Conservation (phyloP, 2,888 invertebrate genomes). For the Drosophila longiperda region DNA sequence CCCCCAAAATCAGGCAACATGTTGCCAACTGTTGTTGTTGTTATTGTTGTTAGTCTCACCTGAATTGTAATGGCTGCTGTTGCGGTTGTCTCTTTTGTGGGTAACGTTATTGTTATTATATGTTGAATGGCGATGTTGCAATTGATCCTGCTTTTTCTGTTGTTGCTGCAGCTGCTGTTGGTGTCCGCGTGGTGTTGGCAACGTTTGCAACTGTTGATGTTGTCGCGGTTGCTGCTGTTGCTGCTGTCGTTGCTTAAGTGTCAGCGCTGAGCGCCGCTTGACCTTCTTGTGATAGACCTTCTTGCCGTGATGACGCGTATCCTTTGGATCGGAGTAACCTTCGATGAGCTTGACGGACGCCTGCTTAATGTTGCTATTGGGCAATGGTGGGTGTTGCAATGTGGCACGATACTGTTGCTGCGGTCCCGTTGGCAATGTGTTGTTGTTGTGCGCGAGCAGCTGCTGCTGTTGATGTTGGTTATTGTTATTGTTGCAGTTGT, state of each 20-base stretch:
- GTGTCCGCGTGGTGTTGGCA: conserved; percentile 64
- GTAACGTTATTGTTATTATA: conserved; percentile 75
- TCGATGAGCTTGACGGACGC: conserved; percentile 84
- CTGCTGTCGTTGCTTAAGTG: conserved; percentile 68
- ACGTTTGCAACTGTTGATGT: conserved; percentile 60
- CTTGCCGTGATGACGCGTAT: conserved; percentile 81
- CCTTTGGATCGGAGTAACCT: conserved; percentile 85
- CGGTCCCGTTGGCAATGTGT: conserved; percentile 60
- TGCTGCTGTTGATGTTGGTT: conserved; percentile 63
- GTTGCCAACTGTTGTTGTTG: not conserved
- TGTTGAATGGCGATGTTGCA: conserved; percentile 68
- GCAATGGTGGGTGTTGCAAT: conserved; percentile 74
- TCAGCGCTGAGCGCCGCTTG: conserved; percentile 74
- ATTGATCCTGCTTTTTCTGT: conserved; percentile 58
- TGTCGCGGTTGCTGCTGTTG: conserved; percentile 58
- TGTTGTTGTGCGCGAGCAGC: conserved; percentile 62
- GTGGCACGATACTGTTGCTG: conserved; percentile 68
- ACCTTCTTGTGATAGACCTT: conserved; percentile 84
- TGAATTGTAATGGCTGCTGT: conserved; percentile 83
- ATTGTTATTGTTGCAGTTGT: conserved; percentile 36
- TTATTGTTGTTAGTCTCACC: conserved; percentile 69
- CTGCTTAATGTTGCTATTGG: conserved; percentile 82
- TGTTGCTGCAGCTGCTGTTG: conserved; percentile 53
- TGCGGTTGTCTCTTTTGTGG: conserved; percentile 77
- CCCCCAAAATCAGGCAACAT: not conserved